Base-by-base conservation (phyloP, 2,113 vertebrate species). In the Himantopus leucocephalus region DNA sequence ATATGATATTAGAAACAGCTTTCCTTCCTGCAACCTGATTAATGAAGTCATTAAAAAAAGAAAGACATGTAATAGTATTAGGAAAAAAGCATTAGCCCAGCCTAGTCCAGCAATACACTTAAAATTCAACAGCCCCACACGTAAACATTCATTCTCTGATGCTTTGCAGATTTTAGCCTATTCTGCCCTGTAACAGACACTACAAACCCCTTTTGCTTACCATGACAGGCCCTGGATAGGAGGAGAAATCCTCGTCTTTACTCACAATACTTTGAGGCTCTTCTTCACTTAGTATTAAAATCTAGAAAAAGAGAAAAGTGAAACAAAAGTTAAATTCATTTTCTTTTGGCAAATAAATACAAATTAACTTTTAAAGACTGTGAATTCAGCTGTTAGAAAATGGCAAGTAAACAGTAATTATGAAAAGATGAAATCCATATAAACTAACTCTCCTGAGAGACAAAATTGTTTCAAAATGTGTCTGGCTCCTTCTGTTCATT, bases 211-310 rank as follows among this genome's bases (percentile, higher is more conserved):
- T 66, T 73, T 13, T 55, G 62, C 98, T 98, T 94, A 98, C 98
- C 98, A 98, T 98, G 98, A 98, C 98, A 98, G 88, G 93, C 92
- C 97, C 96, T 92, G 96, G 96, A 67, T n/a, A 85, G 93, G 97
- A 98, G 97, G 94, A 98, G 94, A 86, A 94, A 94, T 94, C 97
- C 96, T 94, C 96, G 85, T 91, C 91, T 83, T 85, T 45, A 85
- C 92, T 97, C 83, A 85, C 88, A 94, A 63, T 87, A 80, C 71
- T 88, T 26, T 4, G 85, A 94, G 80, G 77, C 21, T 96, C 94
- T 92, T 96, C 96, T 96, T 94, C 85, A 80, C 79, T 79, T 97
- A 85, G 80, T 71, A 41, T 8, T 88, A 91, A 97, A 90, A 95
- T 75, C 98, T 98, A 81, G 37, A 94, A 96, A 94, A 91, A 5